Base-by-base conservation (phyloP, 2,113 vertebrate species). In the Serinus canaria region DNA sequence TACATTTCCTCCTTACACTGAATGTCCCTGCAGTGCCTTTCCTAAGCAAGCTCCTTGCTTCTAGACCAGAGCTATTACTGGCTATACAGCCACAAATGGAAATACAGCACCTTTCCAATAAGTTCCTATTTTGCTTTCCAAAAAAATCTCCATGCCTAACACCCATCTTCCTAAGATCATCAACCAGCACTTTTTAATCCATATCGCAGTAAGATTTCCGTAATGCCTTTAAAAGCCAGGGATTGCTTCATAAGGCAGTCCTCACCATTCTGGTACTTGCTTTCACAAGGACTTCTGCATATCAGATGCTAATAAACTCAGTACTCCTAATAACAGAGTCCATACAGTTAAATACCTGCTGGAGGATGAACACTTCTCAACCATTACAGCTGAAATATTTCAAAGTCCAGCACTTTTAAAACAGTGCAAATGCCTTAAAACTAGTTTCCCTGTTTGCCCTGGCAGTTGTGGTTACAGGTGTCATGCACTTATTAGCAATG, bases 401-500 rank as follows among this genome's bases (percentile, higher is more conserved):
- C 35, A 27, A 85, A 91, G 89, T 78, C 76, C 73, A 86, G 62
- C 60, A 73, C 44, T 72, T 94, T 58, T 78, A 92, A 83, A 92
- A 84, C 60, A 84, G 31, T 2, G 0, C 46, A 95, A 94, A 92
- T 78, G 58, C 49, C 52, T 93, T 72, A 78, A 95, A 94, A 92
- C 28, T 75, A n/a, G 46, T 90, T 92, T 90, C 64, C 41, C 43
- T 89, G 66, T 87, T 95, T 86, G 58, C 58, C 58, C 79, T 46
- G 64, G 76, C 56, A 90, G 69, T 93, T 96, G 90, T 84, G 92
- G 92, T 97, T 93, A 68, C 85, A 89, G 83, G 79, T 94, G 90
- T 74, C 92, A 92, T 0, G 47, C 50, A 67, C 37, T 64, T 86
- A 74, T 0, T 74, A 87, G 46, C 33, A 76, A 75, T 66, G 64